Base-by-base conservation (phyloP, 2,797 vertebrate genomes). In the Tapirus indicus region DNA sequence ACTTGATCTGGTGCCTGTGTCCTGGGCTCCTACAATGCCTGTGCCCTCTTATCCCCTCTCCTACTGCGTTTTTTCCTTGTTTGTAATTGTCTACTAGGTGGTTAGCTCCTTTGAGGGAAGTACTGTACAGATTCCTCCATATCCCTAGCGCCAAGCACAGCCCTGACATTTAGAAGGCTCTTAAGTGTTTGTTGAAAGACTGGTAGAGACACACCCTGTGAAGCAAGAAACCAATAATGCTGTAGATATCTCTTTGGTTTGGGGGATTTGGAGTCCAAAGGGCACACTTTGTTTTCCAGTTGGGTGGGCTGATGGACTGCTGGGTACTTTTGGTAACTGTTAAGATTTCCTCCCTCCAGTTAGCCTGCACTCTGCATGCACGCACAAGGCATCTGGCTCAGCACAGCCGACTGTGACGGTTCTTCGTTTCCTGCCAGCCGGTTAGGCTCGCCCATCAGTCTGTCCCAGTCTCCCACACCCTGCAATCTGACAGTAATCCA, bases 401-500 rank as follows among this genome's bases (percentile, higher is more conserved):
- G 86, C 47, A 78, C 9, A 79, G 82, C 35, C 2, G 20, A 38
- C 66, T 44, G 41, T 52, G 93, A 88, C 88, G 91, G 75, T 60
- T 97, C 78, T 87, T 77, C 96, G 83, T 44, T 87, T 32, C 41
- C 38, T 75, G 91, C 92, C 95, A 98, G 92, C 54, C 9, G 0
- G 58, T 93, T 88, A 68, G 87, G 84, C 72, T 89, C 52, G 72
- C 88, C 75, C 64, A 68, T 90, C 79, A 79, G 79, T 98, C 91
- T 94, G 66, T 77, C 85, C 88, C 80, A 35, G 47, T 66, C 64
- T 91, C 74, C 60, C 56, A 95, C 86, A 41, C 89, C 71, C 96
- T 96, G 97, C 38, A n/a, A 72, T 92, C 97, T 87, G 87, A 96
- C 58, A 68, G 95, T 96, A 97, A 97, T 77, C 78, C 68, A 96